These are phyloP conservation scores for Troilus luridus DNA, from an alignment of 2,888 invertebrate genomes.

Conservation along the genomic window DNA sequence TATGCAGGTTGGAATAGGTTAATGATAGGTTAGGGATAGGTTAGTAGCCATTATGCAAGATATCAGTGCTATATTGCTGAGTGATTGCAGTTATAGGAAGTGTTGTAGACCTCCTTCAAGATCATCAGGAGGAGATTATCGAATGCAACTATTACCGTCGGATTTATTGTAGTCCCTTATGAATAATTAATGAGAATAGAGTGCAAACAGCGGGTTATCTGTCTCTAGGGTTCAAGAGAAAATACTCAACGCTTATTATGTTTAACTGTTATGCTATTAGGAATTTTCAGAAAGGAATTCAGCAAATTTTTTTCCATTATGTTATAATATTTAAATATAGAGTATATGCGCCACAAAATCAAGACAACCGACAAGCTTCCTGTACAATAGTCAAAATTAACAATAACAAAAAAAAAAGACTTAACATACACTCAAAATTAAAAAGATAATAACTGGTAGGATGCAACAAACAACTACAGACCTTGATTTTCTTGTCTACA, in stretches of 20 bases:
- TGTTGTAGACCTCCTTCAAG: constrained; percentile 36
- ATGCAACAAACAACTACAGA: too few relatives aligned
- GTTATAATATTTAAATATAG: too few relatives aligned
- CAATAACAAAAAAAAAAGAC: too few relatives aligned
- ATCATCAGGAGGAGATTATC: neutral
- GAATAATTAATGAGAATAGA: constrained; percentile 32
- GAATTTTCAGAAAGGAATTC: neutral
- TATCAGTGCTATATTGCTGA: constrained; percentile 16
- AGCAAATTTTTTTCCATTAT: too few relatives aligned
- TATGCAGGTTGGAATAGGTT: neutral
- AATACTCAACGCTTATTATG: neutral
- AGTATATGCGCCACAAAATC: too few relatives aligned
- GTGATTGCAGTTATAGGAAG: constrained; percentile 41
- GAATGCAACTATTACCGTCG: neutral
- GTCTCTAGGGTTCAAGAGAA: neutral
- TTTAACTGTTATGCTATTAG: neutral
- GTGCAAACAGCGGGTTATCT: constrained; percentile 36
- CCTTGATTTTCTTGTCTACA: too few relatives aligned
- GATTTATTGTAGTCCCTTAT: constrained; percentile 25
- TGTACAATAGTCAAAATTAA: too few relatives aligned
- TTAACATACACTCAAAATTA: too few relatives aligned
- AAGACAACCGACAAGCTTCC: too few relatives aligned
- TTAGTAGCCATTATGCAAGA: neutral
- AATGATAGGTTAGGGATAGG: constrained; percentile 25
- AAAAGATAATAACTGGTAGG: too few relatives aligned